Base-by-base conservation (phyloP, 2,888 invertebrate species). In the Limnephilus rhombicus region DNA sequence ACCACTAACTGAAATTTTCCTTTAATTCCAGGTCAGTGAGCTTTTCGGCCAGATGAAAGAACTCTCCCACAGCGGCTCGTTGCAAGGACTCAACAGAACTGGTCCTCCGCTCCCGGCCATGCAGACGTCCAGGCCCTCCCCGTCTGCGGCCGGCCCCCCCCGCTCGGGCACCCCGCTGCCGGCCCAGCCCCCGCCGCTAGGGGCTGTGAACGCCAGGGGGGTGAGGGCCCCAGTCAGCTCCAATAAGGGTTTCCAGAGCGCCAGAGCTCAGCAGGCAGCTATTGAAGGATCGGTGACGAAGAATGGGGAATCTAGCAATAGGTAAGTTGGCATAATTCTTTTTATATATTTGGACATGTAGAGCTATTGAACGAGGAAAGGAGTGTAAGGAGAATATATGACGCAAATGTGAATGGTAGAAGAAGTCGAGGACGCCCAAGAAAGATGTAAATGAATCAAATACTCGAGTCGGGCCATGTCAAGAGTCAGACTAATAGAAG, bases 41-140 rank as follows among this genome's bases (percentile, higher is more conserved):
- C 95, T 98, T 91, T 97, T 98, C 95, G 96, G 96, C 92, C 97
- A 97, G 94, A 98, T 98, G 97, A 97, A 97, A 94, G 98, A 98
- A 94, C 97, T 96, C n/a, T 96, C 95, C 0, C 95, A 96, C 0
- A 95, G 95, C 94, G 95, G 95, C 80, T 93, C 91, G 80, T 88
- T 93, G 53, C 92, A 92, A 68, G 92, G 91, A 18, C 89, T 93
- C 87, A 82, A 82, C 31, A 12, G 82, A 29, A 34, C 82, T 7
- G 85, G 41, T 41, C 41, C 85, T 12, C 18, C 85, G 9, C 41
- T 18, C 9, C 34, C 82, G 1, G 82, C 18, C 24, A 68, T 68
- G 68, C 68, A 68, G 68, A n/a, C 68, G 9, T 9, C 68, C 2
- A 68, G 68, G 24, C 24, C 24, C n/a, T 15, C 89, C 53, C 9